Percentiles rank a stretch among this genome's conserved stretches.
Evolutionary conservation across 2,888 invertebrate species (phyloP).

Genomic region (Phaedon cochleariae): DNA sequence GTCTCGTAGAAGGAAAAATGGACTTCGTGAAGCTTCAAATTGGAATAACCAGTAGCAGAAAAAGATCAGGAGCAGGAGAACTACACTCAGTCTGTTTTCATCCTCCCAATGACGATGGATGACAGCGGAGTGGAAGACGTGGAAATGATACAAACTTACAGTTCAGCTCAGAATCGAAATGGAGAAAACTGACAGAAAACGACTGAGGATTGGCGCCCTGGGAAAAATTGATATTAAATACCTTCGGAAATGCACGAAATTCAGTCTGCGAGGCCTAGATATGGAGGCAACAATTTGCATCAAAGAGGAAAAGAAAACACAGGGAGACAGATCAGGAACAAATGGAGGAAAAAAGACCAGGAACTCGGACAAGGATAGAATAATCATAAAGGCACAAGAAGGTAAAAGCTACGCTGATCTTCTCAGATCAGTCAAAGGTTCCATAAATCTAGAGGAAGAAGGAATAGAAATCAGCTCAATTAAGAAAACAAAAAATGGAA

Average conservation of each 20-base stretch:
- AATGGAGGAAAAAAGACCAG: not conserved
- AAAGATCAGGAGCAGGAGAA: no score
- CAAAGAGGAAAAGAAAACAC: not conserved
- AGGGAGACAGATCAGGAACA: not conserved
- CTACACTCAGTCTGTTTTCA: not conserved
- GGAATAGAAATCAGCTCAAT: no score
- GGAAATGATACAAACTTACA: not conserved
- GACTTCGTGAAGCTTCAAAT: not conserved
- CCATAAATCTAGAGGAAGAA: no score
- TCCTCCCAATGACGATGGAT: not conserved
- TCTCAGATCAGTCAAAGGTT: no score
- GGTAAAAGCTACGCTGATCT: no score
- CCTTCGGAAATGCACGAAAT: not conserved
- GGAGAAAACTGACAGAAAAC: not conserved
- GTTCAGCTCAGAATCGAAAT: not conserved
- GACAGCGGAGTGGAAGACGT: not conserved
- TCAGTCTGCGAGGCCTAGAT: not conserved
- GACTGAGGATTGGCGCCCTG: not conserved
- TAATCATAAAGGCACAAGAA: not conserved
- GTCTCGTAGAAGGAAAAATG: not conserved
- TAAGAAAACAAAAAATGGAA: no score
- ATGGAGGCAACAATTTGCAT: not conserved
- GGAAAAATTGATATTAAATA: not conserved
- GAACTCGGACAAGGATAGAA: not conserved
- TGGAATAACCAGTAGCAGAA: no score